phyloP scores from a whole-genome alignment of 2,888 invertebrate genomes.

The Tipula lateralis region DNA sequence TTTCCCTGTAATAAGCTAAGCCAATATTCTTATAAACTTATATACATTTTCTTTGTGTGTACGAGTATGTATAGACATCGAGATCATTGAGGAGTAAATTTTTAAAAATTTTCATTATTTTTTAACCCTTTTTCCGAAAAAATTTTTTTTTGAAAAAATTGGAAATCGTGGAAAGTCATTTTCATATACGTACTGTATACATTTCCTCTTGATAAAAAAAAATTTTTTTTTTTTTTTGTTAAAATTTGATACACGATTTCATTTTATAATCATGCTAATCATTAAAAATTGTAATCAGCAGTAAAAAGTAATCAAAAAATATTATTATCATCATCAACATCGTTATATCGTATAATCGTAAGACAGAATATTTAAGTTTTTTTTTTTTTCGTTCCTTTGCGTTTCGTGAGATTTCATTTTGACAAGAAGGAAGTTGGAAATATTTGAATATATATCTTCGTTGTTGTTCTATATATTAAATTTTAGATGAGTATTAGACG shows the following conservation, averaged over 20 bases:
- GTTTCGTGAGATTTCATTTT: background rate
- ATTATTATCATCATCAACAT: conserved; percentile 11
- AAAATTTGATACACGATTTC: conserved; percentile 24
- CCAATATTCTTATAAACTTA: conserved; percentile 19
- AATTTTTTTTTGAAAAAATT: background rate
- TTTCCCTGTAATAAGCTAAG: conserved; percentile 1
- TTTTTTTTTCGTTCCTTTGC: background rate
- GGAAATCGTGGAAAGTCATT: conserved; percentile 19
- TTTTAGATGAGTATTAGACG: background rate
- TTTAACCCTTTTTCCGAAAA: background rate
- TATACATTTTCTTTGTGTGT: background rate
- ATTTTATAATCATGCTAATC: conserved; percentile 19
- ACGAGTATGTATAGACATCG: too few species aligned
- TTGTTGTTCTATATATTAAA: background rate
- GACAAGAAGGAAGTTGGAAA: background rate
- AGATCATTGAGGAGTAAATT: conserved; percentile 15
- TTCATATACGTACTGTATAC: background rate
- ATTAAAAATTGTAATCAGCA: conserved; percentile 24
- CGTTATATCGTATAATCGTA: conserved; percentile 24
- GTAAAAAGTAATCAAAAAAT: conserved; percentile 24
- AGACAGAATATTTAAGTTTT: background rate
- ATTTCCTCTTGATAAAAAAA: background rate
- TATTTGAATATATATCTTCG: background rate
- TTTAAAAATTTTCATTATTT: conserved; percentile 11
- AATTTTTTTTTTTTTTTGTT: background rate